A percentile compares a stretch with the other conserved stretches of the same genome.
Evolutionary conservation across 1,140 invertebrate species (phyloP).

Genomic region (Rhyzopertha dominica): DNA sequence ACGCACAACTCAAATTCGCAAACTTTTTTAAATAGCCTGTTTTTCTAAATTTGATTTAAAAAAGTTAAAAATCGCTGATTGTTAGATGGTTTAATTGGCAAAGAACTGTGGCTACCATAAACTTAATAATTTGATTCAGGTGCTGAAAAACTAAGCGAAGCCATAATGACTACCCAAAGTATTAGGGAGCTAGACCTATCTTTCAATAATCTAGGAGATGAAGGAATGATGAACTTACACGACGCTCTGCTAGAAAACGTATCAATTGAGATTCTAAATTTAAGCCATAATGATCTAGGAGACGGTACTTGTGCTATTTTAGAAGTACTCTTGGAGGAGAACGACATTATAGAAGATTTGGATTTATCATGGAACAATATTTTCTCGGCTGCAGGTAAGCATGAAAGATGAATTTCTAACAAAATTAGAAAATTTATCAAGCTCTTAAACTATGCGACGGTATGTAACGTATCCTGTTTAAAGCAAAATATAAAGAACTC

Average conservation of each 20-base stretch:
- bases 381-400: conserved; percentile 29
- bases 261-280: conserved; percentile 39
- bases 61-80: no score
- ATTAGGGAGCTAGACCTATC: conserved; percentile 43
- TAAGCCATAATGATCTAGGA: conserved; percentile 47
- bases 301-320: conserved; percentile 39
- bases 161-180: conserved; percentile 35
- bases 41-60: no score
- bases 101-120: no score
- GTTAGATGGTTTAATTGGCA: no score
- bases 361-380: conserved; percentile 50
- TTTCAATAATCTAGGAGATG: conserved; percentile 45
- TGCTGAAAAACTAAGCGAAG: conserved; percentile 36
- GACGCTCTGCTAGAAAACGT: conserved; percentile 39
- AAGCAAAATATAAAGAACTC: no score
- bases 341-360: conserved; percentile 45
- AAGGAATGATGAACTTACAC: conserved; percentile 39
- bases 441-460: not conserved
- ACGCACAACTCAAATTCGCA: no score
- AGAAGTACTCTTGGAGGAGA: conserved; percentile 43
- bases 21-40: no score
- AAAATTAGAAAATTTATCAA: conserved; percentile 3
- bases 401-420: conserved; percentile 1
- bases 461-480: not conserved
- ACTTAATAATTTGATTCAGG: no score